phyloP scores from a whole-genome alignment of 2,113 vertebrate species.

The Macheiramphus alcinus region DNA sequence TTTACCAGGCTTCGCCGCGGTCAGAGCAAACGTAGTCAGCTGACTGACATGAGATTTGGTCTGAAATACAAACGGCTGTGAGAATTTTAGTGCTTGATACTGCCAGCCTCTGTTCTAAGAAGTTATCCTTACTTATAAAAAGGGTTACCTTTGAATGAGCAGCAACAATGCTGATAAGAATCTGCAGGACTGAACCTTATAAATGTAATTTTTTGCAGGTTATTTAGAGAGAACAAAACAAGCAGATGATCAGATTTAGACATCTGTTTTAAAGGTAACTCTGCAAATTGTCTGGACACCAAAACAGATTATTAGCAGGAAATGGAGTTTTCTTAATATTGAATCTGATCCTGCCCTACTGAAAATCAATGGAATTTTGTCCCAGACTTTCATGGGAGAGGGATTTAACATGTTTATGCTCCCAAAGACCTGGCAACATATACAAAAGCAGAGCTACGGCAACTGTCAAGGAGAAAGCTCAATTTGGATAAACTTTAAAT shows the following conservation, averaged over 20 bases:
- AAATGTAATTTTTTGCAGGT: constrained; percentile 29
- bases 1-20: not conserved
- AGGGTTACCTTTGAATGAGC: constrained; percentile 26
- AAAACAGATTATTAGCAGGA: constrained; percentile 55
- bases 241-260: constrained; percentile 42
- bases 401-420: not conserved
- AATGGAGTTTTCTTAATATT: constrained; percentile 34
- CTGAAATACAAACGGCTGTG: not conserved
- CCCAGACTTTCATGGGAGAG: not conserved
- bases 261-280: constrained; percentile 38
- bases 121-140: not conserved
- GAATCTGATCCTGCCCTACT: not conserved
- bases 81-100: not conserved
- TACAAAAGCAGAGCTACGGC: not conserved
- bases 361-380: constrained; percentile 28
- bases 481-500: not conserved
- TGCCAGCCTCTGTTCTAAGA: not conserved
- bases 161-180: not conserved
- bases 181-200: constrained; percentile 7
- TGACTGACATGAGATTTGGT: not conserved
- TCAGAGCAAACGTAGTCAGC: not conserved
- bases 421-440: not conserved
- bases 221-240: constrained; percentile 38
- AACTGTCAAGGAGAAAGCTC: not conserved
- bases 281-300: constrained; percentile 33